Percentiles rank a stretch among this genome's conserved stretches.
Conservation (phyloP, 2,113 vertebrate species). For the Agapornis roseicollis region DNA sequence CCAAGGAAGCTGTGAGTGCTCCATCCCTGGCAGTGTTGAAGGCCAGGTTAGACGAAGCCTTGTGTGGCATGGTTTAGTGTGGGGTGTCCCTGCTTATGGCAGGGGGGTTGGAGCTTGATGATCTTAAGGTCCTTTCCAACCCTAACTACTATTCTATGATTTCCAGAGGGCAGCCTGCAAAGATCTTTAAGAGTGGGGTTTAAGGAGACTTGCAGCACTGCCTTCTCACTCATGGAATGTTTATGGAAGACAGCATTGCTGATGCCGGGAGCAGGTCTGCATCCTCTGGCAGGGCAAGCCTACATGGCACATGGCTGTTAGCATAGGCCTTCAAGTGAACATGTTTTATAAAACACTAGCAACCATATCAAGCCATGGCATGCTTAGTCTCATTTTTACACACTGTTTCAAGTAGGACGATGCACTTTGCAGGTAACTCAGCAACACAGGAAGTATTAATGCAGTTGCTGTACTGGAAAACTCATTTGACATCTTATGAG, state of each 20-base stretch:
- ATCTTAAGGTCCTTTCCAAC: too few species aligned
- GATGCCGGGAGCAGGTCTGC: neutral
- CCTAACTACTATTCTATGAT: too few species aligned
- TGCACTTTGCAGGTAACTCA: neutral
- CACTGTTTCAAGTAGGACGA: neutral
- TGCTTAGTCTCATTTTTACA: neutral
- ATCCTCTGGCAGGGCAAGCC: neutral
- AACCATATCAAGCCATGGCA: neutral
- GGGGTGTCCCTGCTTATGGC: too few species aligned
- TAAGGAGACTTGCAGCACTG: neutral
- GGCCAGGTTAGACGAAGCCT: too few species aligned
- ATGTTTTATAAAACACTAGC: neutral
- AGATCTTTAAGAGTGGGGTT: neutral
- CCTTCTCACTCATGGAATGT: fast-evolving
- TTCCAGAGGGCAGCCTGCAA: neutral
- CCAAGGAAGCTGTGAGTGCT: too few species aligned
- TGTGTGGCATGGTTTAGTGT: too few species aligned
- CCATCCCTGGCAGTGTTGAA: too few species aligned
- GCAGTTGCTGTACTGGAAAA: neutral
- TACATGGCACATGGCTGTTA: fast-evolving
- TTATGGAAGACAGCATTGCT: neutral
- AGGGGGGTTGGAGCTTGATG: too few species aligned
- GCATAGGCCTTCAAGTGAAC: neutral
- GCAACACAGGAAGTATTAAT: neutral
- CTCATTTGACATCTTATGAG: neutral